Conservation (phyloP, 2,113 vertebrate genomes). For the Rynchops niger region DNA sequence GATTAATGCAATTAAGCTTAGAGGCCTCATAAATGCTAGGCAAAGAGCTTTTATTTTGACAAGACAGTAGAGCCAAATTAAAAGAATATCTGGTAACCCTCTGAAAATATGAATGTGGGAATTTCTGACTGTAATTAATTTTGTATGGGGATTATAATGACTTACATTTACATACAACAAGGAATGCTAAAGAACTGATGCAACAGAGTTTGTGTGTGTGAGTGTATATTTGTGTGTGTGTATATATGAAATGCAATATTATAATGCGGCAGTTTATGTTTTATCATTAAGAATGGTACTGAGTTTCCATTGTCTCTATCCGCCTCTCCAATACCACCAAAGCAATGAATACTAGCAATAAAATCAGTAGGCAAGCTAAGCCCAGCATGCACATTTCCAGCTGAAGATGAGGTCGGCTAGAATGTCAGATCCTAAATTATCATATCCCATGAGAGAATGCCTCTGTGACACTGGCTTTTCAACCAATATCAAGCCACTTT, state of each 20-base stretch:
- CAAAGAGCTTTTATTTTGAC: conserved; percentile 54
- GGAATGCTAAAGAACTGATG: neutral
- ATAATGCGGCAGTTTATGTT: neutral
- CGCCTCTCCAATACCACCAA: neutral
- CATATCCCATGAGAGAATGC: neutral
- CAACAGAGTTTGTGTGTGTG: neutral
- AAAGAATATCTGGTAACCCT: conserved; percentile 29
- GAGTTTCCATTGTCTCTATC: neutral
- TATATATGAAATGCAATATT: neutral
- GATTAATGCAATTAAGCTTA: conserved; percentile 67
- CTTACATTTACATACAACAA: conserved; percentile 24
- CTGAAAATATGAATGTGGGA: neutral
- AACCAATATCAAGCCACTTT: neutral
- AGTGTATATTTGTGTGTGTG: neutral
- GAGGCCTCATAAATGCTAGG: conserved; percentile 13
- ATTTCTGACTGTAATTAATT: conserved; percentile 57
- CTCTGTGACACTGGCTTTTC: neutral
- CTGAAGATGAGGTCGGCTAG: accelerated
- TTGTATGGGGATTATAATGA: conserved; percentile 21
- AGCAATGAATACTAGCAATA: neutral
- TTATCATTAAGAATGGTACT: neutral
- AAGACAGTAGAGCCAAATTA: neutral
- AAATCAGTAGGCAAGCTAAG: neutral
- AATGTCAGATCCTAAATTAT: neutral
- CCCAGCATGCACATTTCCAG: neutral